A percentile compares a stretch with the other conserved stretches of the same genome.
phyloP scores from a whole-genome alignment of 2,797 vertebrate species.

The Microctenopoma lineatum region DNA sequence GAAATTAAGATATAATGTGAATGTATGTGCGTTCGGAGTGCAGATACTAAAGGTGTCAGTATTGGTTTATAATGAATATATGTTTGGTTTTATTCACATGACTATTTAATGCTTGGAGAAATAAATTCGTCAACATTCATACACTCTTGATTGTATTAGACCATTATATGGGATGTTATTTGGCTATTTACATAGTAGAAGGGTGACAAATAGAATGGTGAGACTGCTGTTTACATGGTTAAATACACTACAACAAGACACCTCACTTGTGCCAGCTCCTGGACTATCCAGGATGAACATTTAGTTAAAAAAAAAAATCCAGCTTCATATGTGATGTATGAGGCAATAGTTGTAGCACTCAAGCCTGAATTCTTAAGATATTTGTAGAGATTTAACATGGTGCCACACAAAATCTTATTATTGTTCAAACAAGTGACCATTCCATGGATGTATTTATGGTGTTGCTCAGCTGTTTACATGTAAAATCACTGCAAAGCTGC shows the following conservation, averaged over 20 bases:
- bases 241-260: not conserved
- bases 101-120: constrained; percentile 34
- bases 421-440: constrained; percentile 26
- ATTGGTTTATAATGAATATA: not conserved
- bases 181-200: not conserved
- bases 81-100: constrained; percentile 32
- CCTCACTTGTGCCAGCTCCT: not conserved
- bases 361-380: constrained; percentile 51
- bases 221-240: not conserved
- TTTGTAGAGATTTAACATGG: constrained; percentile 51
- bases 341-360: constrained; percentile 1
- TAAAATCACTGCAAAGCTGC: constrained; percentile 59
- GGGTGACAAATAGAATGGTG: not conserved
- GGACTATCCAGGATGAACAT: not conserved
- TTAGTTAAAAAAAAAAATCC: not conserved
- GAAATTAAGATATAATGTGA: not conserved
- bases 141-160: not conserved
- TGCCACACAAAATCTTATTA: constrained; percentile 55
- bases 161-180: not conserved
- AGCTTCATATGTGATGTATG: not conserved
- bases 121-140: constrained; percentile 34
- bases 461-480: constrained; percentile 25
- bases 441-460: constrained; percentile 18
- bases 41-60: constrained; percentile 1
- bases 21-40: not conserved